These are phyloP conservation scores for Dicyrtoma fusca DNA, from an alignment of 2,888 invertebrate genomes.

Conservation along the genomic window DNA sequence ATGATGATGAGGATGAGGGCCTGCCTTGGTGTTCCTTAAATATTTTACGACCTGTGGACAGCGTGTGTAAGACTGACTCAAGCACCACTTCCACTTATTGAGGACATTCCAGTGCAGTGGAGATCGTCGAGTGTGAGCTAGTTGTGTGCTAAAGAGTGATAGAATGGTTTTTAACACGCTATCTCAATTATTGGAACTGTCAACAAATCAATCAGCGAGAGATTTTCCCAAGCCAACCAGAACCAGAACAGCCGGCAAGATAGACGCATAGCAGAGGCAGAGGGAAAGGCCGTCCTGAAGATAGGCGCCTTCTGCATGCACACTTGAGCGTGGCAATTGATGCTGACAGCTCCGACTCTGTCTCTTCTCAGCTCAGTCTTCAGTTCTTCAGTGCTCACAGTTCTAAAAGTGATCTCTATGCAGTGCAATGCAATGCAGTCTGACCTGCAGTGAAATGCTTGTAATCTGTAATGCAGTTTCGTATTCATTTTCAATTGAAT, in stretches of 20 bases:
- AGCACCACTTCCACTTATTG: not conserved
- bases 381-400: too few species aligned
- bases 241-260: not conserved
- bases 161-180: conserved; percentile 9
- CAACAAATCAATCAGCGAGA: conserved; percentile 34
- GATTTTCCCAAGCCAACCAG: conserved; percentile 14
- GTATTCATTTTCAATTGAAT: too few species aligned
- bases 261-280: not conserved
- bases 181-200: conserved; percentile 33
- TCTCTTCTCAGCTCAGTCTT: conserved; percentile 10
- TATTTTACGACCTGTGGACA: not conserved
- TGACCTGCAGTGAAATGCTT: too few species aligned
- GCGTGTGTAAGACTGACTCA: not conserved
- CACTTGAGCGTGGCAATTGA: conserved; percentile 10
- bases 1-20: too few species aligned
- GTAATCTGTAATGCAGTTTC: too few species aligned
- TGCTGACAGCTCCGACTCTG: conserved; percentile 15
- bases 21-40: too few species aligned
- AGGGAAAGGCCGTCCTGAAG: not conserved
- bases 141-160: conserved; percentile 10
- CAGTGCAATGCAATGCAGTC: too few species aligned
- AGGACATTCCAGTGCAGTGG: not conserved
- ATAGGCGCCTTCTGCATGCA: not conserved
- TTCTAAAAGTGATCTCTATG: too few species aligned
- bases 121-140: not conserved